Evolutionary conservation across 2,888 invertebrate species (phyloP).

Genomic region (Lycia hirtaria): DNA sequence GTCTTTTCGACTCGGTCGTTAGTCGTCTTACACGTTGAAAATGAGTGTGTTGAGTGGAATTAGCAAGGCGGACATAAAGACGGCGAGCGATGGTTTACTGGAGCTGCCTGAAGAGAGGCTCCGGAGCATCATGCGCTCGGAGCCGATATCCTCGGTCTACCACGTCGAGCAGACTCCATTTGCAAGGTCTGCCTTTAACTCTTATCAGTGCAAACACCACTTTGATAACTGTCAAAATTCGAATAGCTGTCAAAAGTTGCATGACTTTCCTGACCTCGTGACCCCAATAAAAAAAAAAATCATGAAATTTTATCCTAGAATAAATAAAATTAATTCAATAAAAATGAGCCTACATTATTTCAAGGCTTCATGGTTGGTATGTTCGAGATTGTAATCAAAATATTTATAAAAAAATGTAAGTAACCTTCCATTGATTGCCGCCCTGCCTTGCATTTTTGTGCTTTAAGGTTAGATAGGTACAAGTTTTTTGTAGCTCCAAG

Average conservation of each 20-base stretch:
- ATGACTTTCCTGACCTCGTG: constrained; percentile 32
- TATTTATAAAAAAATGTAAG: not conserved
- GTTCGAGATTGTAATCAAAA: not conserved
- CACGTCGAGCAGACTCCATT: constrained; percentile 93
- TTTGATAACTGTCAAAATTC: constrained; percentile 41
- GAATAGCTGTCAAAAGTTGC: constrained; percentile 41
- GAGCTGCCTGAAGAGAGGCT: constrained; percentile 89
- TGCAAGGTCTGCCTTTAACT: constrained; percentile 88
- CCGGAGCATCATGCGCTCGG: constrained; percentile 88
- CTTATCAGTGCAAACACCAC: constrained; percentile 15
- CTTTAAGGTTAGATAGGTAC: too few species aligned
- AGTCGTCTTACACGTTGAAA: constrained; percentile 81
- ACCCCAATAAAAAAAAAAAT: too few species aligned
- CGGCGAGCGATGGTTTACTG: constrained; percentile 89
- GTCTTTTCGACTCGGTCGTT: constrained; percentile 72
- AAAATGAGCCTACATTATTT: not conserved
- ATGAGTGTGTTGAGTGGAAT: constrained; percentile 84
- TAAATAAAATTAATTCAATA: not conserved
- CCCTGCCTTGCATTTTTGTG: not conserved
- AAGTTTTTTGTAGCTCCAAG: too few species aligned
- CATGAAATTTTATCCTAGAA: too few species aligned
- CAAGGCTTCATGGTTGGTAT: constrained; percentile 13
- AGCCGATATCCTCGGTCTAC: constrained; percentile 91
- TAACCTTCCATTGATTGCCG: not conserved
- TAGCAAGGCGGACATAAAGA: constrained; percentile 84